Evolutionary conservation across 2,888 invertebrate genomes (phyloP).

Genomic region (Caenorhabditis plicata): DNA sequence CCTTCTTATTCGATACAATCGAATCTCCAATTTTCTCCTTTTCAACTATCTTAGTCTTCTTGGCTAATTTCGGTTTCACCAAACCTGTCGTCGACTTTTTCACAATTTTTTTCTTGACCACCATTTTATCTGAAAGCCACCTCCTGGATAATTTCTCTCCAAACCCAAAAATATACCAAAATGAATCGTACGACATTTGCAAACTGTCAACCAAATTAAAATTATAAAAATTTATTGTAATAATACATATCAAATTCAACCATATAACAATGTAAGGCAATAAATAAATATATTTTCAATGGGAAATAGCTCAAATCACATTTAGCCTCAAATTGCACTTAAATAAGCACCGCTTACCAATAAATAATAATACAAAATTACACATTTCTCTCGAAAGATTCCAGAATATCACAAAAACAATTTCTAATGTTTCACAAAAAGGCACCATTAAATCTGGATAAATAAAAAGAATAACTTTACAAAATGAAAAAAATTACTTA

Average conservation of each 20-base stretch:
- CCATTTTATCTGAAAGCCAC: constrained; percentile 9
- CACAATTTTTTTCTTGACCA: constrained; percentile 8
- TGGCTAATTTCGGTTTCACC: no score
- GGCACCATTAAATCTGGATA: constrained; percentile 1
- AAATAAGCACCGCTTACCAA: no score
- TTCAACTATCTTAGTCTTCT: no score
- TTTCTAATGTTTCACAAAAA: no score
- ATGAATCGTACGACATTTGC: no score
- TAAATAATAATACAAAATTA: constrained; percentile 16
- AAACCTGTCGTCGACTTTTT: neutral
- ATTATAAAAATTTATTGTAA: constrained; percentile 1
- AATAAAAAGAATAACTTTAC: constrained; percentile 5
- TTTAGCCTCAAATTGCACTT: no score
- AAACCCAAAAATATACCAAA: no score
- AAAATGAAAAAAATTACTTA: constrained; percentile 1
- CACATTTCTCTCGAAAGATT: no score
- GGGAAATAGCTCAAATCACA: constrained; percentile 3
- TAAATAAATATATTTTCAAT: neutral
- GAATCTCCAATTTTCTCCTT: neutral
- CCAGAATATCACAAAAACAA: no score
- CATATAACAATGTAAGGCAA: neutral
- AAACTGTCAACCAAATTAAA: no score
- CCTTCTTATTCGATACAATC: neutral
- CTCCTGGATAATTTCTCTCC: neutral
- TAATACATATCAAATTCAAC: constrained; percentile 5